Evolutionary conservation across 2,888 invertebrate species (phyloP).

Genomic region (Tetanocera ferruginea): DNA sequence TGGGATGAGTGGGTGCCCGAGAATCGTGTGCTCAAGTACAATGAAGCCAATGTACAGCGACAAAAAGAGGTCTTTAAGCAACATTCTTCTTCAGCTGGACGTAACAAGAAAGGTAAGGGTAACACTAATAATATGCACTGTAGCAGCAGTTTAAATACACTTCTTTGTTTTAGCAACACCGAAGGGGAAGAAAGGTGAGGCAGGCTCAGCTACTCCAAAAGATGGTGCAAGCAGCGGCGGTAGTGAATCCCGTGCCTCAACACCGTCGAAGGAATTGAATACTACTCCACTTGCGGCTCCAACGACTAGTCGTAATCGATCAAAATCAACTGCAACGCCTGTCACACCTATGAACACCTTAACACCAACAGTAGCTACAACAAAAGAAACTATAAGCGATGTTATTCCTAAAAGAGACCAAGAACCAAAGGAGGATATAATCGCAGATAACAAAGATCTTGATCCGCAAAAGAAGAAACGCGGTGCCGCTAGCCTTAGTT

Average conservation of each 20-base stretch:
- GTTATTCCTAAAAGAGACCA: conserved; percentile 5
- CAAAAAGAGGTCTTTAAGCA: conserved; percentile 89
- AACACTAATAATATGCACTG: neutral
- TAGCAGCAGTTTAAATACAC: neutral
- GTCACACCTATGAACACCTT: conserved; percentile 41
- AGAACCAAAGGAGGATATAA: conserved; percentile 53
- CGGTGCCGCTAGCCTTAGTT: conserved; percentile 44
- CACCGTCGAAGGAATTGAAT: conserved; percentile 74
- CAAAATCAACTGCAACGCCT: conserved; percentile 47
- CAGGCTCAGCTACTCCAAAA: conserved; percentile 49
- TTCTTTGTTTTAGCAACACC: conserved; percentile 58
- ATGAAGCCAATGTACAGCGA: conserved; percentile 87
- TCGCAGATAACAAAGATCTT: conserved; percentile 53
- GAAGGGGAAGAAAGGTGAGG: conserved; percentile 66
- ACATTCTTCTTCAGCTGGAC: conserved; percentile 80
- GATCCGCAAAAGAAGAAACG: conserved; percentile 54
- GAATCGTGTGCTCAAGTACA: conserved; percentile 89
- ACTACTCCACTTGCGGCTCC: conserved; percentile 50
- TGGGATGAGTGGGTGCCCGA: conserved; percentile 96
- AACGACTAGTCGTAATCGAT: conserved; percentile 47
- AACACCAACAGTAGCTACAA: conserved; percentile 12
- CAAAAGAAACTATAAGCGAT: conserved; percentile 31
- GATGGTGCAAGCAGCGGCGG: conserved; percentile 57
- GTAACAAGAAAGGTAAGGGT: conserved; percentile 75
- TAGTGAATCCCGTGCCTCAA: conserved; percentile 75